Base-by-base conservation (phyloP, 2,113 vertebrate species). In the Smithornis capensis region DNA sequence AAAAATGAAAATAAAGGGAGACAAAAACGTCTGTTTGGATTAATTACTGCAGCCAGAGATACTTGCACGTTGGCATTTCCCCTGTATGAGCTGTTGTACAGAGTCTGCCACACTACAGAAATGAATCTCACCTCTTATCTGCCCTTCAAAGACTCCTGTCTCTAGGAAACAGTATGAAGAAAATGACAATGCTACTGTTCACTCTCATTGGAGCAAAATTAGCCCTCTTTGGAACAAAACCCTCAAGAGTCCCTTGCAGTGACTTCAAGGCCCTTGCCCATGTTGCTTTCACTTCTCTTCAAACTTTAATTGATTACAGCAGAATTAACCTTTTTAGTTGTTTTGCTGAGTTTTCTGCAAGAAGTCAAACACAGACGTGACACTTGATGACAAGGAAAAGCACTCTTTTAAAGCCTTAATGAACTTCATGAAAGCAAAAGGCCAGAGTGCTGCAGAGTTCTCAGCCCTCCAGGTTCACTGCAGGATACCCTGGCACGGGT, bases 361-460 rank as follows among this genome's bases (percentile, higher is more conserved):
- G 64, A 77, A 76, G 77, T 65, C 44, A 92, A 94, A 87, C 5
- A 35, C 21, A 47, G 70, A 89, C 81, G 42, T 8, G 28, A 96
- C 75, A 81, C 71, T 95, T 83, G 86, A 90, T 90, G 92, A 71
- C 56, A 91, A 76, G 44, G 59, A 73, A 96, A 87, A 81, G 35
- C 47, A 83, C 53, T 91, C 64, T 89, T 93, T 95, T 35, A 91
- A 93, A 91, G 62, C 78, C 88, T 81, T 94, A 86, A 90, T 84
- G 79, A 94, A 88, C 69, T 83, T 89, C 25, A 80, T 50, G 62
- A 67, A 85, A 94, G 73, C 53, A 68, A 59, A 92, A 42, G 38
- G 45, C 53, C 55, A 49, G 4, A 70, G 56, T 21, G 55, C 35
- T 56, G 15, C 83, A 79, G 49, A 62, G 53, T 31, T 44, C 79